phyloP scores from a whole-genome alignment of 1,140 invertebrate genomes.

The Tachypleus tridentatus region DNA sequence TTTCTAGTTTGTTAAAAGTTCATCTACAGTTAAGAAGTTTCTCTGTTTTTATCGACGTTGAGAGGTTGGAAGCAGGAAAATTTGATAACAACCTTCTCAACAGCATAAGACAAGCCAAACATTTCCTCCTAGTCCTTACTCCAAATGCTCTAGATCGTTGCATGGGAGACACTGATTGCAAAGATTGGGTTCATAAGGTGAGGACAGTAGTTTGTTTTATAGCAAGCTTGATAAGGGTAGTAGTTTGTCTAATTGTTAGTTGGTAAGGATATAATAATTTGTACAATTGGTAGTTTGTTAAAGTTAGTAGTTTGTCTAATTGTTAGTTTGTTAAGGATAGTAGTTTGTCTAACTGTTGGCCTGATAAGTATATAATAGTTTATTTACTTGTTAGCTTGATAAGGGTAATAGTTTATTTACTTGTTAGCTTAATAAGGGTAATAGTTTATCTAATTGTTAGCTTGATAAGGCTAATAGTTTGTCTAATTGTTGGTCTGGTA shows the following conservation, averaged over 20 bases:
- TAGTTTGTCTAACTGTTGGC: not conserved
- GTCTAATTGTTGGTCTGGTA: too few relatives aligned
- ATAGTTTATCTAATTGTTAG: too few relatives aligned
- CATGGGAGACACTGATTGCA: slow-evolving; percentile 80
- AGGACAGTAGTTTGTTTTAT: not conserved
- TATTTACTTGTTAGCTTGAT: not conserved
- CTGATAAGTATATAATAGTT: too few relatives aligned
- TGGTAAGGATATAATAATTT: too few relatives aligned
- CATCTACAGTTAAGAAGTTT: slow-evolving; percentile 89
- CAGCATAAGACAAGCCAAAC: slow-evolving; percentile 90
- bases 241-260: not conserved
- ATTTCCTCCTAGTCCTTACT: slow-evolving; percentile 92
- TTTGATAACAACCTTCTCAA: slow-evolving; percentile 96
- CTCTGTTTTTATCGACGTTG: slow-evolving; percentile 90
- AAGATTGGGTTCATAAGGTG: slow-evolving; percentile 94
- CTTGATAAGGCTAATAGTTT: too few relatives aligned
- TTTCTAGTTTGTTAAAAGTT: slow-evolving; percentile 56
- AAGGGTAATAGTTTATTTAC: not conserved
- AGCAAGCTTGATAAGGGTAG: not conserved
- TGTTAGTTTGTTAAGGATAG: not conserved
- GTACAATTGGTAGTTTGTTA: not conserved
- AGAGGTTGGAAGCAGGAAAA: slow-evolving; percentile 89
- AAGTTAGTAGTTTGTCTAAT: not conserved
- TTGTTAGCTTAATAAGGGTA: too few relatives aligned
- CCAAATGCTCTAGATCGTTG: slow-evolving; percentile 89